phyloP scores from a whole-genome alignment of 2,113 vertebrate species.

The Acanthisitta chloris region DNA sequence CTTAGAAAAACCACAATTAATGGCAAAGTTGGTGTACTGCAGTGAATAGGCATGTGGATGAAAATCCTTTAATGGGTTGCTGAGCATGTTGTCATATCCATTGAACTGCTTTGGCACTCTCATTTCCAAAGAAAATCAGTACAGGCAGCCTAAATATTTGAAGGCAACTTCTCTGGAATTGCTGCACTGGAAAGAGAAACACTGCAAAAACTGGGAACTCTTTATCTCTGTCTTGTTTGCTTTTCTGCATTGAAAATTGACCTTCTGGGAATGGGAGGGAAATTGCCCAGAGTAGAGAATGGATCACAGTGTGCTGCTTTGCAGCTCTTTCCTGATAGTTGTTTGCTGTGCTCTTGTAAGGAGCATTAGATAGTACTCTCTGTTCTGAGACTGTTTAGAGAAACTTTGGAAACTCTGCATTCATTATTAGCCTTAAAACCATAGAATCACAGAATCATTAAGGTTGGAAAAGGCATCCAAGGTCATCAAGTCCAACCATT shows the following conservation, averaged over 20 bases:
- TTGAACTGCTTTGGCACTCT: not conserved
- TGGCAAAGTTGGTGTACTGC: not conserved
- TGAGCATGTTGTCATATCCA: not conserved
- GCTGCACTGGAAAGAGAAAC: not conserved
- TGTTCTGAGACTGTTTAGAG: not conserved
- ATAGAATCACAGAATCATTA: not conserved
- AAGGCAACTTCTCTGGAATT: not conserved
- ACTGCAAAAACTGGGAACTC: not conserved
- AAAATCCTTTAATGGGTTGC: not conserved
- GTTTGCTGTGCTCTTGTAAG: not conserved
- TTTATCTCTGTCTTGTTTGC: not conserved
- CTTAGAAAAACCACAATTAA: not conserved
- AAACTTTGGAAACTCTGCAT: not conserved
- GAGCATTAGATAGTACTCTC: not conserved
- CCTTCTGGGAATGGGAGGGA: not conserved
- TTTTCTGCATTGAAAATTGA: rapidly evolving
- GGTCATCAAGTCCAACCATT: not conserved
- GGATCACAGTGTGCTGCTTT: not conserved
- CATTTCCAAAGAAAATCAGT: not conserved
- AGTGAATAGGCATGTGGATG: not conserved
- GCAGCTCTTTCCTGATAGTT: not conserved
- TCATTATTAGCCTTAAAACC: not conserved
- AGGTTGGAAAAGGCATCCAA: rapidly evolving
- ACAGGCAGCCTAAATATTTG: not conserved
- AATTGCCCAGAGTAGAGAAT: not conserved